Conservation (phyloP, 2,888 invertebrate genomes). For the Cataglyphis livida region DNA sequence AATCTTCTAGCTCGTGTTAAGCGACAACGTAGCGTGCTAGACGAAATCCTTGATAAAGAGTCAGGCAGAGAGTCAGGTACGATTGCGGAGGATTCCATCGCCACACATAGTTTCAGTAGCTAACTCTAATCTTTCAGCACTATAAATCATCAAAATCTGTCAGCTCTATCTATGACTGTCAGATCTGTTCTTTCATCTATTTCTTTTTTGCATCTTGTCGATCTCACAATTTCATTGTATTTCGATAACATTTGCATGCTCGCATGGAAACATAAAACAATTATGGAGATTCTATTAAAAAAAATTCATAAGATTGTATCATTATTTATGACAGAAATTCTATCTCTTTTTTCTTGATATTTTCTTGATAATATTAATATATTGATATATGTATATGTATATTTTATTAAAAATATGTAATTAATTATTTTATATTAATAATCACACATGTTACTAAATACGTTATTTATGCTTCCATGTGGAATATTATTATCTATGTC, state of each 20-base stretch:
- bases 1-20: slow-evolving; percentile 89
- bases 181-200: background rate
- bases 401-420: background rate
- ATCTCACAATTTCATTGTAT: slow-evolving; percentile 6
- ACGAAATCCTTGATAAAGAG: slow-evolving; percentile 89
- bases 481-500: slow-evolving; percentile 11
- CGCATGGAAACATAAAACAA: slow-evolving; percentile 22
- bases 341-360: background rate
- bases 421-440: background rate
- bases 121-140: slow-evolving; percentile 30
- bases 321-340: background rate
- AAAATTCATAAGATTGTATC: background rate
- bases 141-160: slow-evolving; percentile 32
- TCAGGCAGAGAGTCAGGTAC: slow-evolving; percentile 81
- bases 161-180: background rate
- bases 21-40: slow-evolving; percentile 90
- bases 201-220: slow-evolving; percentile 1
- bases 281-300: background rate
- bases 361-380: slow-evolving; percentile 23
- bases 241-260: slow-evolving; percentile 1
- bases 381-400: background rate
- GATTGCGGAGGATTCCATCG: slow-evolving; percentile 10
- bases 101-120: background rate
- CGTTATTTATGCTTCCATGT: slow-evolving; percentile 29
- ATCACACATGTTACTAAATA: background rate